Conservation (phyloP, 2,888 invertebrate species). For the Oscheius onirici region DNA sequence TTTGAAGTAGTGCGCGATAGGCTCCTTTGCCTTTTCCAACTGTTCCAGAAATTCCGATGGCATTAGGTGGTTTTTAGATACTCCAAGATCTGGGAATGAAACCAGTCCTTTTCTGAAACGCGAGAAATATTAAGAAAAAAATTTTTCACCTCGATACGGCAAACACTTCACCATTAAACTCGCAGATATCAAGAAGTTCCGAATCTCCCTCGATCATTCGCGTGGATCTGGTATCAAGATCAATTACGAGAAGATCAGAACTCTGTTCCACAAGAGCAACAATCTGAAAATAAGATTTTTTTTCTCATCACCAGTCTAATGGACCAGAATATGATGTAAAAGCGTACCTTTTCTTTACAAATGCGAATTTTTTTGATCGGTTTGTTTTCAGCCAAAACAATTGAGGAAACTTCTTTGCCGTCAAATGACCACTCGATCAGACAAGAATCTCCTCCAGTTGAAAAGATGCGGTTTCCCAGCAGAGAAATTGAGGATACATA, state of each 20-base stretch:
- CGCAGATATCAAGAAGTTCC: not conserved
- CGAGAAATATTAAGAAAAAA: not conserved
- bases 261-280: not conserved
- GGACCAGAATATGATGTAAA: no score
- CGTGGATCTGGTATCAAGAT: not conserved
- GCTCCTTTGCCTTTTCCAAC: constrained; percentile 35
- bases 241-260: not conserved
- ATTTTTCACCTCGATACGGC: not conserved
- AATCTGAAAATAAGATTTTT: not conserved
- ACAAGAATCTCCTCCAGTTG: constrained; percentile 43
- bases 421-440: constrained; percentile 37
- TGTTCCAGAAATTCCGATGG: not conserved
- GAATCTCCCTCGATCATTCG: not conserved
- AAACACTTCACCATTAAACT: not conserved
- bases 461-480: constrained; percentile 35
- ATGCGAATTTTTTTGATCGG: constrained; percentile 15
- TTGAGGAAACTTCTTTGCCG: constrained; percentile 18
- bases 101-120: constrained; percentile 7
- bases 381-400: not conserved
- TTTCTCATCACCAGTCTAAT: no score
- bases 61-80: not conserved
- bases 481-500: constrained; percentile 42
- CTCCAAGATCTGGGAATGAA: not conserved
- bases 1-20: constrained; percentile 43
- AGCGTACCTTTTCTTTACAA: no score